Percentiles rank a stretch among this genome's conserved stretches.
phyloP scores from a whole-genome alignment of 2,888 invertebrate species.

The Spatulosminthurus flaviceps region DNA sequence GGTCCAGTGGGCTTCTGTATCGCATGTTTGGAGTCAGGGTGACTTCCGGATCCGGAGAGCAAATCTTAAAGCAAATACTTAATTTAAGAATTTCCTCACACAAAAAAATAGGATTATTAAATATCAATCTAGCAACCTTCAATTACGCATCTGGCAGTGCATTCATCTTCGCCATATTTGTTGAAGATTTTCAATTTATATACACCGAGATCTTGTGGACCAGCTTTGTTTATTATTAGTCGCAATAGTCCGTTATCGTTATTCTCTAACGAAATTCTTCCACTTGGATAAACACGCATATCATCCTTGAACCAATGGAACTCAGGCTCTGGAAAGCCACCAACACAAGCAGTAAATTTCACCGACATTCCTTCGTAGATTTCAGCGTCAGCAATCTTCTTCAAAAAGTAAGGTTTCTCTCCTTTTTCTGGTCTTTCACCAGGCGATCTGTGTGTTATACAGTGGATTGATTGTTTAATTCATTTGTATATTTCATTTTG shows the following conservation, averaged over 20 bases:
- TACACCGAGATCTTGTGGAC: constrained; percentile 79
- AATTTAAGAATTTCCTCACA: neutral
- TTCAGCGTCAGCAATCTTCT: constrained; percentile 88
- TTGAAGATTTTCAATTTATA: constrained; percentile 86
- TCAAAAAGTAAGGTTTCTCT: constrained; percentile 87
- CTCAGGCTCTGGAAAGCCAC: constrained; percentile 86
- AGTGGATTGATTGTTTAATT: too few species aligned
- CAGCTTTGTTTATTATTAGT: constrained; percentile 75
- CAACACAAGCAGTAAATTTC: constrained; percentile 91
- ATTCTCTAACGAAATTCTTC: constrained; percentile 80
- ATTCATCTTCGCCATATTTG: constrained; percentile 83
- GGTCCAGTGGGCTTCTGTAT: constrained; percentile 24
- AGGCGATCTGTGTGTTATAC: neutral
- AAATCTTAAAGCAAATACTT: constrained; percentile 70
- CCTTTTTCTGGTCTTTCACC: constrained; percentile 35
- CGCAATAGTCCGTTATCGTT: constrained; percentile 85
- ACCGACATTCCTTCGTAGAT: constrained; percentile 87
- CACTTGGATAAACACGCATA: constrained; percentile 76
- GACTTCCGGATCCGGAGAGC: constrained; percentile 84
- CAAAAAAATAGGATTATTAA: too few species aligned
- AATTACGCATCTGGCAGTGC: constrained; percentile 80
- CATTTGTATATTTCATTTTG: too few species aligned
- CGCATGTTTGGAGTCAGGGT: constrained; percentile 78
- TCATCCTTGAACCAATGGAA: constrained; percentile 86
- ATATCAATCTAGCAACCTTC: constrained; percentile 74